Base-by-base conservation (phyloP, 2,113 vertebrate species). In the Trochalopteron elliotii region DNA sequence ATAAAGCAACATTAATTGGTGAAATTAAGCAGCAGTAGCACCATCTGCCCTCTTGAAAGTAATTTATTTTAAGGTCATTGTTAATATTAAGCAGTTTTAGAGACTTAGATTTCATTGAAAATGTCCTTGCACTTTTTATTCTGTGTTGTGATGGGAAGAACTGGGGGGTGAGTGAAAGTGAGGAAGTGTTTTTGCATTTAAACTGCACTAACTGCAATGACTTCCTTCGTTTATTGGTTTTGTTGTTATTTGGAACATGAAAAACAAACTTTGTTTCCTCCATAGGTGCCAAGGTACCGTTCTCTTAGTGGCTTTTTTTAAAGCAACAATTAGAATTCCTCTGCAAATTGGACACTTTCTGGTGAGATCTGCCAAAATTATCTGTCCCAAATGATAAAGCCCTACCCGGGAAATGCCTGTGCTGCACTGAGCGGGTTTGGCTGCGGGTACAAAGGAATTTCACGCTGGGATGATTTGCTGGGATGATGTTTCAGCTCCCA, bases 331-430 rank as follows among this genome's bases (percentile, higher is more conserved):
- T 27, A 39, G 10, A 50, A 79, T 37, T 57, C 24, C 40, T 52
- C 15, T 69, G 79, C 27, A 40, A 42, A 55, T 42, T 3, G 31
- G 42, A 24, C 5, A 9, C 21, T 71, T 55, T 8, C 1, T 31
- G 44, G 37, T 24, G 45, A 7, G 23, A 17, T 9, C 69, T 44
- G 45, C n/a, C 67, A 42, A 5, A 49, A 30, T 47, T 4, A n/a
- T 9, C 30, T 40, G 31, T 61, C 40, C 75, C 37, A 9, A 5
- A 45, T 81, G 0, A 0, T 5, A 9, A 17, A 79, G 19, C 50
- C 87, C 39, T 13, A 0, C 3, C 3, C 1, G 44, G 53, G 22
- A 2, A 24, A 11, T 7, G 2, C 12, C 25, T 2, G 12, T 8
- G 67, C 65, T 11, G 0, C 25, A 0, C 15, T 0, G 64, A 47